Percentiles rank a stretch among this genome's conserved stretches.
phyloP scores from a whole-genome alignment of 2,113 vertebrate species.

The Mesembrinibis cayennensis region DNA sequence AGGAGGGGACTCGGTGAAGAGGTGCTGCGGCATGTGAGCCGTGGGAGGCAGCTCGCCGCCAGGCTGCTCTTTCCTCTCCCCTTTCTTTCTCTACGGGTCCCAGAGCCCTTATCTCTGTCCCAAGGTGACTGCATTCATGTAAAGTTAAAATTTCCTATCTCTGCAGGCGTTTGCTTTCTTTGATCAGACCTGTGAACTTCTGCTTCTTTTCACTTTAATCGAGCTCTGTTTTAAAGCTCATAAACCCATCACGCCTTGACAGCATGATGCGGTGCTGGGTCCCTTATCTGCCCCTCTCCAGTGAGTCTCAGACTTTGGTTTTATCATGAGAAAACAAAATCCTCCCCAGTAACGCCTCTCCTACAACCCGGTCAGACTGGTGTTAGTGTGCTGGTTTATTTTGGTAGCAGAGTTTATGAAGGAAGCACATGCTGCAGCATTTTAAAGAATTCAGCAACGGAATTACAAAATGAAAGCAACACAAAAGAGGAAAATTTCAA shows the following conservation, averaged over 20 bases:
- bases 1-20: background rate
- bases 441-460: background rate
- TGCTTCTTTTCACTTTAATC: background rate
- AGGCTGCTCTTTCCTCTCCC: background rate
- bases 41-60: background rate
- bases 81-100: background rate
- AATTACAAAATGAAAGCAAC: background rate
- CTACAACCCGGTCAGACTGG: background rate
- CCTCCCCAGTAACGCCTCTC: background rate
- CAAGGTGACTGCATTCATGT: background rate
- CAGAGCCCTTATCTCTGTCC: background rate
- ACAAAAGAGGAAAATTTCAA: background rate
- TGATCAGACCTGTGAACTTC: background rate
- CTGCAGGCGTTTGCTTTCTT: background rate
- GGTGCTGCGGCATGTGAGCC: accelerated
- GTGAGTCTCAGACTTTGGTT: background rate
- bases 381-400: background rate
- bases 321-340: background rate
- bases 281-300: background rate
- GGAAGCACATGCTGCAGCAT: background rate
- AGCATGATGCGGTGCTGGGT: background rate
- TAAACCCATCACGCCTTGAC: background rate
- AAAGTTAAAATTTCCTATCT: background rate
- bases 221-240: background rate
- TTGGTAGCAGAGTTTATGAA: background rate